Evolutionary conservation across 2,113 vertebrate species (phyloP).

Genomic region (Pogona vitticeps): DNA sequence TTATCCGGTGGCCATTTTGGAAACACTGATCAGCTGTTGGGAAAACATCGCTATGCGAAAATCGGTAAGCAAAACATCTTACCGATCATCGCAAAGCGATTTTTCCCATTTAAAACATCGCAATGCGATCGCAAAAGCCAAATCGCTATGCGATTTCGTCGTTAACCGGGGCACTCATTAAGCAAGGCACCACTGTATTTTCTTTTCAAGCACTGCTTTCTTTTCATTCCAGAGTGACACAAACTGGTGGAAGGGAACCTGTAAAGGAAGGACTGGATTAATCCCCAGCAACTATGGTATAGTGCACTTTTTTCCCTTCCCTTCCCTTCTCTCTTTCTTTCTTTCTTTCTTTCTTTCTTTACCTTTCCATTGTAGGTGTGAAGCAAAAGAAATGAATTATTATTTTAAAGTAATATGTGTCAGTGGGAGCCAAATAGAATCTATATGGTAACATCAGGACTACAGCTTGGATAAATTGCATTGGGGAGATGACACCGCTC

Average conservation of each 20-base stretch:
- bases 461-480: not conserved
- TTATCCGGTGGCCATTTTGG: too few relatives aligned
- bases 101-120: too few relatives aligned
- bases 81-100: too few relatives aligned
- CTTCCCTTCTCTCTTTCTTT: too few relatives aligned
- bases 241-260: slow-evolving; percentile 99
- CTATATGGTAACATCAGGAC: not conserved
- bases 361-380: not conserved
- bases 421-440: not conserved
- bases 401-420: not conserved
- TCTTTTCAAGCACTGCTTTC: slow-evolving; percentile 27
- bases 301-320: slow-evolving; percentile 27
- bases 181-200: too few relatives aligned
- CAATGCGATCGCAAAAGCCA: too few relatives aligned
- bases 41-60: too few relatives aligned
- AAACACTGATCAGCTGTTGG: too few relatives aligned
- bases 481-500: too few relatives aligned
- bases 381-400: slow-evolving; percentile 2
- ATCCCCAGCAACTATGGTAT: slow-evolving; percentile 99
- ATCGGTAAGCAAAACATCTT: too few relatives aligned
- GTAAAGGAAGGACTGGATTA: slow-evolving; percentile 92
- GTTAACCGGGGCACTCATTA: too few relatives aligned
- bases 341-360: not conserved
- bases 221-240: slow-evolving; percentile 86
- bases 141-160: too few relatives aligned